Evolutionary conservation across 2,797 vertebrate genomes (phyloP), one percentile per base, ranked within the genome.

Genomic region (Apogon hyalosoma): DNA sequence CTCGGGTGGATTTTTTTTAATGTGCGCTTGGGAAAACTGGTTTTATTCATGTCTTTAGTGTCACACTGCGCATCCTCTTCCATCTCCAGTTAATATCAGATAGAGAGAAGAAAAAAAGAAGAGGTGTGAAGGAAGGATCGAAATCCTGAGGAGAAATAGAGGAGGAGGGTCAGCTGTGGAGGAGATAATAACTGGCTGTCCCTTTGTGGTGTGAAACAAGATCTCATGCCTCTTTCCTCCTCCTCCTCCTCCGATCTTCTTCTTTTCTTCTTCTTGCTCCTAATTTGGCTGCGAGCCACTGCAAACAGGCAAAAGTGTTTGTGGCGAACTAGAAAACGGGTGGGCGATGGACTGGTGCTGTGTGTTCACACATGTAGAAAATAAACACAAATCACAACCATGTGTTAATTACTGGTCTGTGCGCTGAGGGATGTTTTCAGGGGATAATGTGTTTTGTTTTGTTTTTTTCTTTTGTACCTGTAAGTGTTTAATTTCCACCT

Each of bases 281-380:
- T 2, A 55, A 33, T 70, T 66, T 91, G 86, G 86, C 80, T 7
- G 2, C 24, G 11, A 72, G 80, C 88, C 86, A 78, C 77, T 14
- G 51, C 73, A 60, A 77, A 70, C 51, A 78, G 67, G 57, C 66
- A 65, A 64, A 73, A 56, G 74, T 82, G 75, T 83, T 79, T 64
- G 67, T 84, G 78, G 77, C 63, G 75, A 83, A 62, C 61, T 70
- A 53, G 54, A 53, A 56, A 75, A 50, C 0, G 62, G 52, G 87
- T 82, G 81, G 88, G 83, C 61, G 74, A 79, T 36, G 69, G 66
- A 75, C 74, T 45, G 67, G 60, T 68, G 59, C 55, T 36, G 49
- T 70, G 72, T 61, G 62, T 54, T 86, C 80, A 64, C 79, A 82
- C 71, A 82, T 69, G 75, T 59, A 73, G 60, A 57, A 76, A 81